phyloP scores from a whole-genome alignment of 2,113 vertebrate genomes.

The Saiga tatarica region DNA sequence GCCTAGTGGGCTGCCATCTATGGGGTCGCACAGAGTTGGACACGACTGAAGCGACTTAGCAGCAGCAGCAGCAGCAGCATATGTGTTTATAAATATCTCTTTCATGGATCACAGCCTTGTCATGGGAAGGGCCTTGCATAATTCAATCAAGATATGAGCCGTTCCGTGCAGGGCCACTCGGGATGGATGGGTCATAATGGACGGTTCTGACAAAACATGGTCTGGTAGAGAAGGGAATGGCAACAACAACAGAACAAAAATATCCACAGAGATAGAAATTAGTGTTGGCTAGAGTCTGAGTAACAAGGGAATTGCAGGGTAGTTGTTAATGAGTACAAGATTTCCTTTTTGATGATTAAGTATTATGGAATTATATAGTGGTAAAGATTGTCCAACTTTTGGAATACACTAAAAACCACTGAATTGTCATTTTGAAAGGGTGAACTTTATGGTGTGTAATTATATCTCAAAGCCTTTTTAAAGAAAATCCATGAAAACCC shows the following conservation, averaged over 20 bases:
- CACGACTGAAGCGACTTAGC: too few relatives aligned
- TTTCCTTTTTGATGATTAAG: neutral
- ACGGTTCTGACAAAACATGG: neutral
- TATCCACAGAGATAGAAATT: neutral
- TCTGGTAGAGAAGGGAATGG: neutral
- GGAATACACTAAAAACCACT: neutral
- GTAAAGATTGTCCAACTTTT: neutral
- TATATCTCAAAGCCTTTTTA: neutral
- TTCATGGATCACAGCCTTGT: neutral
- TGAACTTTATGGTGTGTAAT: neutral
- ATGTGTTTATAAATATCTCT: neutral
- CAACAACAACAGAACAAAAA: neutral
- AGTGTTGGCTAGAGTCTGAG: neutral
- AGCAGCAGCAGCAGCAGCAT: neutral
- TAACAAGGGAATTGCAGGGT: neutral
- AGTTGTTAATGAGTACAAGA: neutral
- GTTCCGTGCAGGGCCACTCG: fast-evolving
- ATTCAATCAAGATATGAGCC: neutral
- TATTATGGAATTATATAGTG: neutral
- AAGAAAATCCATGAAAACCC: neutral
- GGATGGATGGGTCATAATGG: neutral
- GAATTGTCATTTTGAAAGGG: neutral
- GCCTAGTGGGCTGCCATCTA: too few relatives aligned
- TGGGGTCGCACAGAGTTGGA: too few relatives aligned
- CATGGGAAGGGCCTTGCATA: neutral